Percentiles rank a stretch among this genome's conserved stretches.
These are phyloP conservation scores for Drosophila carrolli DNA, from an alignment of 1,140 invertebrate genomes.

Conservation along the genomic window DNA sequence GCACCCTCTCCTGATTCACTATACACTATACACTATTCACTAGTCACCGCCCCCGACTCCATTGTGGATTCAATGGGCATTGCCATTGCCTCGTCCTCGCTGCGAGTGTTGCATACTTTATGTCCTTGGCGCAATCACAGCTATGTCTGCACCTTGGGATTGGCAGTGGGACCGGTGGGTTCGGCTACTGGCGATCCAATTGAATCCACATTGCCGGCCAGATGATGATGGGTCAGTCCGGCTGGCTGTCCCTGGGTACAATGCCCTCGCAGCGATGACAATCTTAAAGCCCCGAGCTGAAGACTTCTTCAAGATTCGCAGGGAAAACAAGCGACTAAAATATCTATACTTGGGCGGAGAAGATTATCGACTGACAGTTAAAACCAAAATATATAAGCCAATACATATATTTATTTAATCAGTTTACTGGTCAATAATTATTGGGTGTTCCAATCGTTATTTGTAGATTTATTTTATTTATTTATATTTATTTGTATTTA, in stretches of 20 bases:
- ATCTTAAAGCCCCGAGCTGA: constrained; percentile 10
- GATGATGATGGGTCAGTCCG: constrained; percentile 23
- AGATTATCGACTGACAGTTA: too few relatives aligned
- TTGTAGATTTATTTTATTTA: too few relatives aligned
- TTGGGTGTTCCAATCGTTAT: too few relatives aligned
- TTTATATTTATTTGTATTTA: too few relatives aligned
- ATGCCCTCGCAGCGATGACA: background rate
- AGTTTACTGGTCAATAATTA: too few relatives aligned
- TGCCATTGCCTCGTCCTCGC: constrained; percentile 38
- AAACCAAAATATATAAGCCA: too few relatives aligned
- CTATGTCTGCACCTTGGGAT: constrained; percentile 36
- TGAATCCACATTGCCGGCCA: constrained; percentile 38
- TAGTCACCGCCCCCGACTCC: constrained; percentile 14
- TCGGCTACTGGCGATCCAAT: constrained; percentile 19
- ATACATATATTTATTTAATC: too few relatives aligned
- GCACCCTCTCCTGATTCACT: background rate
- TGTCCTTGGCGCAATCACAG: constrained; percentile 67
- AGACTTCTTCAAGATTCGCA: background rate
- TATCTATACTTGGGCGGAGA: too few relatives aligned
- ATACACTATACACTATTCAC: constrained; percentile 12
- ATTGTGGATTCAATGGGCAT: constrained; percentile 60
- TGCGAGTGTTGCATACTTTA: constrained; percentile 72
- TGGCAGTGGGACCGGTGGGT: background rate
- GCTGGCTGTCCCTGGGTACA: background rate
- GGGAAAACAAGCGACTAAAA: too few relatives aligned